Evolutionary conservation across 2,113 vertebrate species (phyloP).

Genomic region (Aplodontia rufa): DNA sequence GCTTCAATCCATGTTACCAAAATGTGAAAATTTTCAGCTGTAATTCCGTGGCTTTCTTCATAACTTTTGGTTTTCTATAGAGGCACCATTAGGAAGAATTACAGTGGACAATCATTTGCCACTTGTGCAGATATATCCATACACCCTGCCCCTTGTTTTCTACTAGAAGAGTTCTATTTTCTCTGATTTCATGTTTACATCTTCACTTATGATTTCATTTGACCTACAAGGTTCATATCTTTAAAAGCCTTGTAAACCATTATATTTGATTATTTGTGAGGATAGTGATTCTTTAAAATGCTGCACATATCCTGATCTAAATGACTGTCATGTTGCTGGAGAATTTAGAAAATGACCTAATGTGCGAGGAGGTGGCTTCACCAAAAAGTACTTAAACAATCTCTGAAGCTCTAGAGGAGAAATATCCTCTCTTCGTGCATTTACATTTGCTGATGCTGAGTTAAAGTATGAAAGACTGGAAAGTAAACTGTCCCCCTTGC

Average conservation of each 20-base stretch:
- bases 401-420: background rate
- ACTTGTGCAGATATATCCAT: background rate
- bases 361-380: background rate
- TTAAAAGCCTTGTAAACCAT: background rate
- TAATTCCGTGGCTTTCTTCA: constrained; percentile 4
- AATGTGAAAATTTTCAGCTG: too few relatives aligned
- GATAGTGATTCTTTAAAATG: background rate
- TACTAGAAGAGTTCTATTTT: background rate
- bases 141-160: background rate
- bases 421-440: background rate
- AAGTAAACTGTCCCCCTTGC: background rate
- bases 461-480: constrained; percentile 26
- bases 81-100: background rate
- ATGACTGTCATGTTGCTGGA: background rate
- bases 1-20: too few relatives aligned
- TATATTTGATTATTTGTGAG: background rate
- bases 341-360: background rate
- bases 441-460: constrained; percentile 22
- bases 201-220: background rate
- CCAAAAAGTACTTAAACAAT: constrained; percentile 8
- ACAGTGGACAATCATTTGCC: background rate
- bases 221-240: background rate
- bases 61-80: background rate
- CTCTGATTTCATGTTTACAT: background rate
- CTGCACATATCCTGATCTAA: background rate